phyloP scores from a whole-genome alignment of 1,140 invertebrate genomes.

The Brachionus manjavacas region DNA sequence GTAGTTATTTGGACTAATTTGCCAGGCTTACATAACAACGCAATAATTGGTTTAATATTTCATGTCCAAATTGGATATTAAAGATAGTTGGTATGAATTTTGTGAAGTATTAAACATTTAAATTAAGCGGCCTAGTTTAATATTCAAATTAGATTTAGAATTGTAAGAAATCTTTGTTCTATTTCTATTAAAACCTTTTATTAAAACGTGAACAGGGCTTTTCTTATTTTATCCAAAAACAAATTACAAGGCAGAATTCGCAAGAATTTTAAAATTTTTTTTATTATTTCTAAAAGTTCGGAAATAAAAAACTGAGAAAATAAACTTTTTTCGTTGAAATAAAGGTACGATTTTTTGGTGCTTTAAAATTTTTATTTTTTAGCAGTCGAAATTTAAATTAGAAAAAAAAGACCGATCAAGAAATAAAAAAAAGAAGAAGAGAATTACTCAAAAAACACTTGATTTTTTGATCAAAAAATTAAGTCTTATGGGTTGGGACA shows the following conservation, averaged over 20 bases:
- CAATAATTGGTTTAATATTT: not conserved
- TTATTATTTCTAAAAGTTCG: not conserved
- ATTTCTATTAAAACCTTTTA: not conserved
- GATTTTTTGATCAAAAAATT: too few species aligned
- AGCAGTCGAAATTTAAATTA: too few species aligned
- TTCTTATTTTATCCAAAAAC: not conserved
- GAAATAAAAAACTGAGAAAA: too few species aligned
- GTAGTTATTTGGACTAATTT: not conserved
- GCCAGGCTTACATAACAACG: not conserved
- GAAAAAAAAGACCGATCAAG: too few species aligned
- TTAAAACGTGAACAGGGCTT: not conserved
- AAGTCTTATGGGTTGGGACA: too few species aligned
- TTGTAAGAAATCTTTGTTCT: not conserved
- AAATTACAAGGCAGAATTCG: too few species aligned
- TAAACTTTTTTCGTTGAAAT: too few species aligned
- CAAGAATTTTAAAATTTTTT: too few species aligned
- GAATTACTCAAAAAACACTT: too few species aligned
- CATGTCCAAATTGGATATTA: not conserved
- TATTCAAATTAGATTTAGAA: conserved; percentile 1
- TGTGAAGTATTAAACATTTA: not conserved
- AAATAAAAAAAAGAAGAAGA: too few species aligned
- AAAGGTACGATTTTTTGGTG: too few species aligned
- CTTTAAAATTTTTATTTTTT: too few species aligned
- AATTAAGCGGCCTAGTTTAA: not conserved
- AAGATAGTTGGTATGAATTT: not conserved